Conservation (phyloP, 2,888 invertebrate species). For the Eristalinus aeneus region DNA sequence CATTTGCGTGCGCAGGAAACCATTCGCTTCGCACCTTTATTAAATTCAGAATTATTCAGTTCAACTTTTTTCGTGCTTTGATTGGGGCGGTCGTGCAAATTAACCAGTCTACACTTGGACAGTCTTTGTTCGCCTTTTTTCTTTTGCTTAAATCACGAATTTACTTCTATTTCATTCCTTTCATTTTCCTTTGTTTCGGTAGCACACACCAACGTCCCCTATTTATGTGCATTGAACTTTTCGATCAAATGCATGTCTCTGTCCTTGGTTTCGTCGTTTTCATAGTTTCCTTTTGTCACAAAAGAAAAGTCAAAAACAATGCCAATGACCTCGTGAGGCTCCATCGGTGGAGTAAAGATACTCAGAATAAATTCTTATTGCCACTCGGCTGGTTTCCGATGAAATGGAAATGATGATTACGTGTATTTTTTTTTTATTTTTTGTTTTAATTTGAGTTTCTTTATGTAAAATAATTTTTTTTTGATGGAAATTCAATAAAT, state of each 20-base stretch:
- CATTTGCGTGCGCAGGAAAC: not conserved
- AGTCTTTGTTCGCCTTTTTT: not conserved
- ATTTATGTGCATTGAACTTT: conserved; percentile 15
- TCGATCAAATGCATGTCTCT: not conserved
- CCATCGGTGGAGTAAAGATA: not conserved
- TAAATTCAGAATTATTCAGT: not conserved
- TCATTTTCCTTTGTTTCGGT: not conserved
- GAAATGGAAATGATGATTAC: not conserved
- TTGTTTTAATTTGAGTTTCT: conserved; percentile 16
- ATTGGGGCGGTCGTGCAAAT: not conserved
- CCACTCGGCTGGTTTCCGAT: conserved; percentile 2
- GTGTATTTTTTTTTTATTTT: conserved; percentile 3
- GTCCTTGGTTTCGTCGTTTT: not conserved
- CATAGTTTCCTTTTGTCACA: conserved; percentile 1
- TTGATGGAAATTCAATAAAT: not conserved
- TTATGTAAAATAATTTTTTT: not conserved
- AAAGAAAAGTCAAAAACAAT: conserved; percentile 5
- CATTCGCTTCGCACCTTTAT: not conserved
- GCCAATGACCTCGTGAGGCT: conserved; percentile 29
- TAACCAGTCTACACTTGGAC: not conserved
- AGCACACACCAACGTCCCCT: not conserved
- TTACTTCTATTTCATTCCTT: not conserved
- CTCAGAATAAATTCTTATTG: conserved; percentile 40
- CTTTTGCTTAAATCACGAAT: not conserved
- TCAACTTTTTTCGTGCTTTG: conserved; percentile 1